Conservation (phyloP, 2,888 invertebrate genomes). For the Limnephilus lunatus region DNA sequence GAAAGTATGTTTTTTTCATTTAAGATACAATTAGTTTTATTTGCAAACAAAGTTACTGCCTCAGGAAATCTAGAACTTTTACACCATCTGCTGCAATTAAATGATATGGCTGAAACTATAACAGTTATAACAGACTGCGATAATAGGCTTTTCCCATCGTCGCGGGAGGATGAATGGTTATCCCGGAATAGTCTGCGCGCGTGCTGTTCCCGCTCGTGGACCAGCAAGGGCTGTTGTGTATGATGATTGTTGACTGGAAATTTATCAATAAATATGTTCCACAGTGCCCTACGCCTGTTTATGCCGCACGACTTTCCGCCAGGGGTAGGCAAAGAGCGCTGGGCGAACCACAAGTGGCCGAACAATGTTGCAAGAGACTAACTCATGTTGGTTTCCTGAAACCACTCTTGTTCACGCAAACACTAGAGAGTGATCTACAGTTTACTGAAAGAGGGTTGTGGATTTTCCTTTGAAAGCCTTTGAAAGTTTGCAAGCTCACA, state of each 20-base stretch:
- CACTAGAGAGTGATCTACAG: not conserved
- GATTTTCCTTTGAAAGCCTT: not conserved
- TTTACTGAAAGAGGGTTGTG: not conserved
- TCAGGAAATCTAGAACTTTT: no score
- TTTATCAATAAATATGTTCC: slow-evolving; percentile 48
- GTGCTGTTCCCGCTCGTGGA: slow-evolving; percentile 9
- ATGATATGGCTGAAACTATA: not conserved
- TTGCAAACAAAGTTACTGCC: no score
- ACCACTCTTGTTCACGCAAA: not conserved
- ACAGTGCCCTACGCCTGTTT: not conserved
- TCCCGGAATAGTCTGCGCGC: not conserved
- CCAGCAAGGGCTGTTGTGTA: slow-evolving; percentile 27
- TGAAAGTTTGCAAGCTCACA: not conserved
- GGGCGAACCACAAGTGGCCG: not conserved
- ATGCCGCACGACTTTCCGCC: slow-evolving; percentile 20
- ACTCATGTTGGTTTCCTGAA: not conserved
- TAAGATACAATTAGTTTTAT: no score
- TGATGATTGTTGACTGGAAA: slow-evolving; percentile 48
- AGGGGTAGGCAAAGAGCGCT: not conserved
- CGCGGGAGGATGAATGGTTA: not conserved
- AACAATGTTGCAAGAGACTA: not conserved
- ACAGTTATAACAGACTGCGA: not conserved
- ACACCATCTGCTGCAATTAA: not conserved
- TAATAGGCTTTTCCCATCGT: not conserved
- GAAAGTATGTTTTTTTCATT: no score